Conservation (phyloP, 2,888 invertebrate genomes). For the Physocephala rufipes region DNA sequence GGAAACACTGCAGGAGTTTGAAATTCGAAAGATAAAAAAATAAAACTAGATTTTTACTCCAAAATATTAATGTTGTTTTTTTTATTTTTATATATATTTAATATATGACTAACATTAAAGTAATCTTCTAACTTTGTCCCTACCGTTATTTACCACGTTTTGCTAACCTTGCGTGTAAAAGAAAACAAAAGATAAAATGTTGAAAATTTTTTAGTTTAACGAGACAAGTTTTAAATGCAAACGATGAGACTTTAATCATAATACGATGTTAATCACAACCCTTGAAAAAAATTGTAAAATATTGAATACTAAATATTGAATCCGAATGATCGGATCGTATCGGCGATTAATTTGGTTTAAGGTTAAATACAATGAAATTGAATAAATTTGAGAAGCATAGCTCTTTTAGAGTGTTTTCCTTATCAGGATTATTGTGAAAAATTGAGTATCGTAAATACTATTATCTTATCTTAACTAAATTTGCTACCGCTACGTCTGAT, state of each 20-base stretch:
- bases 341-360: not conserved
- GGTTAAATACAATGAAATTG: not conserved
- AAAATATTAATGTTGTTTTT: not conserved
- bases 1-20: slow-evolving; percentile 55
- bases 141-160: slow-evolving; percentile 71
- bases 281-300: slow-evolving; percentile 53
- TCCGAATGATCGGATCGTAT: not conserved
- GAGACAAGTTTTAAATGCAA: slow-evolving; percentile 56
- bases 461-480: too few species aligned
- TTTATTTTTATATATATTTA: not conserved
- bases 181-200: not conserved
- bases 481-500: too few species aligned
- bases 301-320: too few species aligned
- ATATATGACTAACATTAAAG: slow-evolving; percentile 68
- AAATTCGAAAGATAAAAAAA: slow-evolving; percentile 49
- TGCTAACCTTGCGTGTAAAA: slow-evolving; percentile 64
- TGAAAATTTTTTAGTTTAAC: not conserved
- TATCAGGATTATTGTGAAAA: not conserved
- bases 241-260: slow-evolving; percentile 59
- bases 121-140: slow-evolving; percentile 70
- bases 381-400: not conserved
- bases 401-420: not conserved
- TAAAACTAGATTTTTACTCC: not conserved
- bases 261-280: slow-evolving; percentile 59
- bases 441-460: too few species aligned